Evolutionary conservation across 1,140 invertebrate species (phyloP).

Genomic region (Caenorhabditis inopinata): DNA sequence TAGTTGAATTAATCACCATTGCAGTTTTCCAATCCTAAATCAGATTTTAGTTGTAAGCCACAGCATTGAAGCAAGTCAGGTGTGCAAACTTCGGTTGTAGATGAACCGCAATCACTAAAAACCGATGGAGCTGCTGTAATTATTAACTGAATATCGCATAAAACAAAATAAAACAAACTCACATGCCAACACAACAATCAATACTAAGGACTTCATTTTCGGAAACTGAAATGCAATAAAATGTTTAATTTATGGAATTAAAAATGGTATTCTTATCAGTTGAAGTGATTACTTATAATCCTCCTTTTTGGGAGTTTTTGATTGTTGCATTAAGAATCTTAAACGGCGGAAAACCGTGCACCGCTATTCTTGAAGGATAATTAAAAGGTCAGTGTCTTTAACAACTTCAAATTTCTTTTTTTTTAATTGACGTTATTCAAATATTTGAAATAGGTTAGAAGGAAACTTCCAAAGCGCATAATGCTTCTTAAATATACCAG

Average conservation of each 20-base stretch:
- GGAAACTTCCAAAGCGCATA: no score
- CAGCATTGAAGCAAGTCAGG: conserved; percentile 7
- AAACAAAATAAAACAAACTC: neutral
- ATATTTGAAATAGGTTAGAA: no score
- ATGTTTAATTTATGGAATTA: conserved; percentile 13
- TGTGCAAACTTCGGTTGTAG: neutral
- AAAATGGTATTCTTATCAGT: conserved; percentile 9
- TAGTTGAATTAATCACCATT: neutral
- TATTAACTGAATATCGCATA: neutral
- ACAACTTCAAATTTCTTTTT: no score
- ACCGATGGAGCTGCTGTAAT: no score
- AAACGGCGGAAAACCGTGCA: neutral
- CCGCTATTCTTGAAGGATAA: neutral
- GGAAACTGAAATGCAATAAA: neutral
- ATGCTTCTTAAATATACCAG: no score
- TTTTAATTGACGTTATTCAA: no score
- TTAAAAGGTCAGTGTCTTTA: no score
- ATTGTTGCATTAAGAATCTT: neutral
- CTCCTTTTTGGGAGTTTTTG: neutral
- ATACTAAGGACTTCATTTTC: neutral
- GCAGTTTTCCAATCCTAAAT: conserved; percentile 1
- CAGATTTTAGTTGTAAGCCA: conserved; percentile 1
- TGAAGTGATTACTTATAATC: neutral
- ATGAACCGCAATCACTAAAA: neutral
- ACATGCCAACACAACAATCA: conserved; percentile 17